These are phyloP conservation scores for Drosophila greeni DNA, from an alignment of 2,888 invertebrate species.

Conservation along the genomic window DNA sequence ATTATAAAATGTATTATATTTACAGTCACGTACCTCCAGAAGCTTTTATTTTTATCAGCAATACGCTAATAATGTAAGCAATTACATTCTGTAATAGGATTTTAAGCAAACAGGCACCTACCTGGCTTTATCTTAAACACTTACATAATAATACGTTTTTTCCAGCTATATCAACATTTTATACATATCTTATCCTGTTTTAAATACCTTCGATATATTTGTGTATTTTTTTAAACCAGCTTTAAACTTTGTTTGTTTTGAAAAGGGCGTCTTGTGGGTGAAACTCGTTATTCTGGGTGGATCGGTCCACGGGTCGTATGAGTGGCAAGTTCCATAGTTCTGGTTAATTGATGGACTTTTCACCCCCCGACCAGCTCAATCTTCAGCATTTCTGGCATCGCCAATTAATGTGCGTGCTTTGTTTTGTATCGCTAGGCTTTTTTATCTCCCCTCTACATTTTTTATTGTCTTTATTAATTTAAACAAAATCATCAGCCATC, in stretches of 20 bases:
- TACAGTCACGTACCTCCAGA: neutral
- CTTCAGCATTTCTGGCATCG: conserved; percentile 7
- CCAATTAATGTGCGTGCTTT: conserved; percentile 51
- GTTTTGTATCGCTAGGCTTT: conserved; percentile 3
- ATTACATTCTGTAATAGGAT: neutral
- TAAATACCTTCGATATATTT: neutral
- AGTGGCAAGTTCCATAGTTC: neutral
- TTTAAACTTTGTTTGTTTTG: neutral
- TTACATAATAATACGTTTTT: no score
- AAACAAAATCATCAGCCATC: conserved; percentile 35
- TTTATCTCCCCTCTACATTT: conserved; percentile 26
- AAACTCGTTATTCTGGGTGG: conserved; percentile 11
- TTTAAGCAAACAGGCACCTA: neutral
- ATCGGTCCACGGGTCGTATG: conserved; percentile 11
- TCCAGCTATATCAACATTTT: neutral
- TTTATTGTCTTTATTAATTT: conserved; percentile 39
- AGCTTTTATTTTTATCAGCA: neutral
- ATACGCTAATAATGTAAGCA: neutral
- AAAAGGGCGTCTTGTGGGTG: no score
- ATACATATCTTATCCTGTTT: neutral
- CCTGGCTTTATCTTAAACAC: neutral
- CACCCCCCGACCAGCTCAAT: neutral
- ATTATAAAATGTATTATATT: neutral
- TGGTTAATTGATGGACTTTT: conserved; percentile 20
- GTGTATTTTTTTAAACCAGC: neutral